These are phyloP conservation scores for Eumerus sabulonum DNA, from an alignment of 2,888 invertebrate genomes.

Conservation along the genomic window DNA sequence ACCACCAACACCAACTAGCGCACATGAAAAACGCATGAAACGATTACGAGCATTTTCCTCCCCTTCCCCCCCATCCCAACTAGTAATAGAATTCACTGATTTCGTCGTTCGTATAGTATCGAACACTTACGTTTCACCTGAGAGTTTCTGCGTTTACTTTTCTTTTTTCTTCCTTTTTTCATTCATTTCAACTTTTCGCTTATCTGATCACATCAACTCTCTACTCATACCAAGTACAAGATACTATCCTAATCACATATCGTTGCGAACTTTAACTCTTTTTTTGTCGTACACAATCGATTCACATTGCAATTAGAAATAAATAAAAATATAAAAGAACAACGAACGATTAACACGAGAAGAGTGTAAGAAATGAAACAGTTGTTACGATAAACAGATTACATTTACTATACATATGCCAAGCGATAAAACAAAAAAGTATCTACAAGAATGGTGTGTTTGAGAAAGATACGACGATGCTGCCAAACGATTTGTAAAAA, in stretches of 20 bases:
- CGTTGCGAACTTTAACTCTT: no score
- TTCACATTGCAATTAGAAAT: conserved; percentile 14
- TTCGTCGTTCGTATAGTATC: conserved; percentile 9
- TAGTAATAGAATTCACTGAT: conserved; percentile 24
- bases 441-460: no score
- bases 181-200: no score
- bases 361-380: not conserved
- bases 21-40: no score
- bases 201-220: no score
- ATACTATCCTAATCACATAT: conserved; percentile 47
- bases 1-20: not conserved
- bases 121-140: conserved; percentile 55
- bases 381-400: not conserved
- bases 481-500: conserved; percentile 48
- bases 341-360: not conserved
- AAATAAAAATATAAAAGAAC: conserved; percentile 8
- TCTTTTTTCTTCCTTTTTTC: no score
- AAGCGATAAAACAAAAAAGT: not conserved
- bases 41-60: no score
- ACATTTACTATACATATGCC: not conserved
- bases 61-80: no score
- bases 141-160: conserved; percentile 4
- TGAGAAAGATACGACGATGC: conserved; percentile 21
- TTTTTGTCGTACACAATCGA: conserved; percentile 41
- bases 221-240: no score